A percentile compares a stretch with the other conserved stretches of the same genome.
These are phyloP conservation scores for Formicarius rufipectus DNA, from an alignment of 2,113 vertebrate genomes.

Conservation along the genomic window DNA sequence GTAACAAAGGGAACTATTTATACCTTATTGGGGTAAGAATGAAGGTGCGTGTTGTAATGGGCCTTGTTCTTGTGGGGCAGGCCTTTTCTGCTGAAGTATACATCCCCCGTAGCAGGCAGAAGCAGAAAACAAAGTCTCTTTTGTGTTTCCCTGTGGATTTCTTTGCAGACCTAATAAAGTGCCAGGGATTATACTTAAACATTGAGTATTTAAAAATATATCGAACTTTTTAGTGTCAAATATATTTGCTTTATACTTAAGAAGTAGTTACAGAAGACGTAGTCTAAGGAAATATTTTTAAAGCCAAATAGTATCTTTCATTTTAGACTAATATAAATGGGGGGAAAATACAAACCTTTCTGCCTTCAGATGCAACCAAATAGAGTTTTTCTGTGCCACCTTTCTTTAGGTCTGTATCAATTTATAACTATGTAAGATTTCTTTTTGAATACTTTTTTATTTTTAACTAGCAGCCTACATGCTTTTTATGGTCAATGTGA, in stretches of 20 bases:
- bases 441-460: background rate
- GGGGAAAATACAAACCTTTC: background rate
- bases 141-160: background rate
- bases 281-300: background rate
- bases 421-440: background rate
- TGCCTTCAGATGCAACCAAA: background rate
- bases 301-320: background rate
- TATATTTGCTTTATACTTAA: background rate
- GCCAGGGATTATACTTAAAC: background rate
- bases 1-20: background rate
- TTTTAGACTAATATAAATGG: background rate
- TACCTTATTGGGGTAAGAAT: background rate
- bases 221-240: background rate
- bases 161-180: background rate
- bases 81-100: background rate
- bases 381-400: background rate
- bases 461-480: background rate
- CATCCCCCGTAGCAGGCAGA: background rate
- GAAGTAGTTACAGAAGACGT: background rate
- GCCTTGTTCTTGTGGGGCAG: background rate
- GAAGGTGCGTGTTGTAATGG: background rate
- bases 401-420: background rate
- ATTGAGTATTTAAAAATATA: background rate
- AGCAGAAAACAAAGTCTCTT: background rate
- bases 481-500: slow-evolving; percentile 22